Base-by-base conservation (phyloP, 2,888 invertebrate genomes). In the Drosophila merina region DNA sequence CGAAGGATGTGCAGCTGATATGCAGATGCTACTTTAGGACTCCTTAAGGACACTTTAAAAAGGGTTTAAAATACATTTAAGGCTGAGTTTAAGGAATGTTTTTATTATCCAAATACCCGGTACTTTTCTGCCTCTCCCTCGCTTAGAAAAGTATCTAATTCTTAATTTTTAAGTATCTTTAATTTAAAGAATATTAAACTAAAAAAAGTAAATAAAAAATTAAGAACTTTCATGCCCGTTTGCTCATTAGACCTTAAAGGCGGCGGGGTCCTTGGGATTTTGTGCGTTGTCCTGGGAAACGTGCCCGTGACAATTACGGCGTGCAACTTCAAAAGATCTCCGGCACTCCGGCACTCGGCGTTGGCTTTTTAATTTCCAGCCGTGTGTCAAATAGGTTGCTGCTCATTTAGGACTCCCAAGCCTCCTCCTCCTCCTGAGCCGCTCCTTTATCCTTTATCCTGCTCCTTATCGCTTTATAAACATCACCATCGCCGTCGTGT, bases 331-430 rank as follows among this genome's bases (percentile, higher is more conserved):
- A 82, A 85, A 84, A 74, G 79, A 56, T 36, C 36, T 36, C 36
- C 50, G 62, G 31, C 45, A 57, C 30, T 38, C 20, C 28, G 62
- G 31, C 45, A 57, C 30, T 38, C 20, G 20, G 42, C 51, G 40
- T 47, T 48, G 72, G 66, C 68, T 77, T 83, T 83, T 83, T 80
- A 83, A 83, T 80, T 80, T 77, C 44, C 44, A 47, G 51, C 60
- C 62, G 56, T 58, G 66, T 76, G 83, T 78, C 78, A 79, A 71
- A 74, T 57, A 78, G 80, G 85, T 77, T 74, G 74, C 52, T 73
- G 72, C 69, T 79, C 74, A 72, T 75, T 79, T 75, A 67, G 69
- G 9, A 26, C 8, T 28, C 64, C 64, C 66, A 20, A 20, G 20
- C 1, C 45, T n/a, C 10, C 5, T 10, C n/a, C 2, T 5, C 28